Evolutionary conservation across 2,797 vertebrate species (phyloP).

Genomic region (Danio aesculapii): DNA sequence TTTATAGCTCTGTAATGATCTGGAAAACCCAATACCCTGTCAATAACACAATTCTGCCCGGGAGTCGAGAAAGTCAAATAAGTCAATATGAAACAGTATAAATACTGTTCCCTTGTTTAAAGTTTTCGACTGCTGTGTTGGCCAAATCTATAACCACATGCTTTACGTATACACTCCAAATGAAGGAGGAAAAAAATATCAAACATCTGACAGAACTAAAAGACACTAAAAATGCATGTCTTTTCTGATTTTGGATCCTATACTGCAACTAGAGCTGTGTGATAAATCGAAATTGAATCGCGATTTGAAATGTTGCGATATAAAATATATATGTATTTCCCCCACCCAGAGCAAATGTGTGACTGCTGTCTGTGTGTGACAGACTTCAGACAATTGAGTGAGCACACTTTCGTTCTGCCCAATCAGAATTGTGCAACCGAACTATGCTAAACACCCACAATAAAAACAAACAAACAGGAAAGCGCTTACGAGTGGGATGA

Average conservation of each 20-base stretch:
- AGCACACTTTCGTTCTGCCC: too few relatives aligned
- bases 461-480: too few relatives aligned
- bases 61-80: conserved; percentile 43
- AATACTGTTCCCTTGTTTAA: background rate
- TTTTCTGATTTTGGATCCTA: conserved; percentile 10
- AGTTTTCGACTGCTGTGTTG: conserved; percentile 19
- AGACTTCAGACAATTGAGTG: too few relatives aligned
- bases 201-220: background rate
- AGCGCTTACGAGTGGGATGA: too few relatives aligned
- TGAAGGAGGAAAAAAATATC: background rate
- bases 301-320: too few relatives aligned
- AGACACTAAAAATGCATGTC: background rate
- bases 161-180: conserved; percentile 7
- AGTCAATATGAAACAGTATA: conserved; percentile 44
- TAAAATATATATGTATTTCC: too few relatives aligned
- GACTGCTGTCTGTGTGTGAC: too few relatives aligned
- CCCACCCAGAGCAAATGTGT: too few relatives aligned
- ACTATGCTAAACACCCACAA: too few relatives aligned
- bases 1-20: conserved; percentile 33
- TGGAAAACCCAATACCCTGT: conserved; percentile 5
- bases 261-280: too few relatives aligned
- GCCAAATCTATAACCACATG: conserved; percentile 1
- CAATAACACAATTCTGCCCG: conserved; percentile 12
- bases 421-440: too few relatives aligned
- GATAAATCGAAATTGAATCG: too few relatives aligned